Percentiles rank a stretch among this genome's conserved stretches.
phyloP scores from a whole-genome alignment of 2,113 vertebrate species.

The Festucalex cinctus region DNA sequence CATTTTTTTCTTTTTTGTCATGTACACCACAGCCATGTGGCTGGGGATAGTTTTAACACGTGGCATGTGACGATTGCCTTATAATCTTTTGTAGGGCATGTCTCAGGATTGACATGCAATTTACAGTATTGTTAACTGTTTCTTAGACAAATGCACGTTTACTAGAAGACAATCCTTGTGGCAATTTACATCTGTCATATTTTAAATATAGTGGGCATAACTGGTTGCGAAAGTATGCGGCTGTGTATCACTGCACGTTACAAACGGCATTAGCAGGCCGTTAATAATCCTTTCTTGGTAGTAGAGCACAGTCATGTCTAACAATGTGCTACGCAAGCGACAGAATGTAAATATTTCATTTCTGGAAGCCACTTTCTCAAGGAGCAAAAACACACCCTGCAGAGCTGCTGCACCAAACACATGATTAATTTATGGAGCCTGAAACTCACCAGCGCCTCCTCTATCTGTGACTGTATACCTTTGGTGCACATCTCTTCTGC shows the following conservation, averaged over 20 bases:
- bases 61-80: too few species aligned
- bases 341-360: conserved; percentile 76
- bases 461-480: conserved; percentile 63
- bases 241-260: background rate
- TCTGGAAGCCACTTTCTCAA: conserved; percentile 52
- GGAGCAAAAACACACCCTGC: conserved; percentile 56
- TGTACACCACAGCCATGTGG: too few species aligned
- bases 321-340: conserved; percentile 54
- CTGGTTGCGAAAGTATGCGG: conserved; percentile 5
- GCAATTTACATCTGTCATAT: conserved; percentile 19
- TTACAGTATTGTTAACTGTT: conserved; percentile 21
- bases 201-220: conserved; percentile 18
- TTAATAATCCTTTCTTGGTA: conserved; percentile 32
- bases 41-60: too few species aligned
- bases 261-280: conserved; percentile 24
- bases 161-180: conserved; percentile 4
- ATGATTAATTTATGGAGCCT: conserved; percentile 73
- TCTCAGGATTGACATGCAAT: background rate
- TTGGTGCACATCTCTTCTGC: conserved; percentile 52
- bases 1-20: too few species aligned
- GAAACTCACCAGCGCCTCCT: conserved; percentile 63
- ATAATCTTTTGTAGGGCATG: background rate
- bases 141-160: conserved; percentile 18
- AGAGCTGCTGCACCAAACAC: conserved; percentile 62
- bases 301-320: conserved; percentile 40